Percentiles rank a stretch among this genome's conserved stretches.
These are phyloP conservation scores for Antechinus stuartii DNA, from an alignment of 2,113 vertebrate genomes.

Conservation along the genomic window DNA sequence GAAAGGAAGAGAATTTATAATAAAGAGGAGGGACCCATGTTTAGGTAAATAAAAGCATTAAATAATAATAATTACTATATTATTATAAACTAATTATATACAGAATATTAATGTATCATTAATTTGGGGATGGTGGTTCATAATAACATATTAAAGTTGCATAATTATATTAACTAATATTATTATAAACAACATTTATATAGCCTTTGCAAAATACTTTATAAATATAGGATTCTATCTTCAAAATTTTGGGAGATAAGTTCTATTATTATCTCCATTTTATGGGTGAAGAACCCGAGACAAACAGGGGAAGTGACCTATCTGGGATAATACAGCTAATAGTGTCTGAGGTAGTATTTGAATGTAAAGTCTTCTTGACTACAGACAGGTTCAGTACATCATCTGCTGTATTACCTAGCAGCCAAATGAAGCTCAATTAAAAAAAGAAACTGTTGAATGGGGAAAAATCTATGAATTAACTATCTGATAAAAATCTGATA, in stretches of 20 bases:
- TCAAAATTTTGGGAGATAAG: neutral
- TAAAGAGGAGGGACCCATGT: neutral
- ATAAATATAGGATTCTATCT: neutral
- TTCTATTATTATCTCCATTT: neutral
- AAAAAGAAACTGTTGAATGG: neutral
- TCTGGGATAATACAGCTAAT: neutral
- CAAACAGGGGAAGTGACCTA: neutral
- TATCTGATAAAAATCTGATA: neutral
- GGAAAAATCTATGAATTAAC: neutral
- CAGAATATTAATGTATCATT: neutral
- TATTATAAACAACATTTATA: neutral
- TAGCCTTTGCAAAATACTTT: neutral
- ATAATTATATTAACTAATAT: neutral
- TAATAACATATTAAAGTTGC: neutral
- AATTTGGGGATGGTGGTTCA: neutral
- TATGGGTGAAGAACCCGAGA: neutral
- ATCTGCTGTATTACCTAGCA: neutral
- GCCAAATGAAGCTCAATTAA: neutral
- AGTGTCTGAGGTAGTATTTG: neutral
- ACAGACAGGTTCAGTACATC: neutral
- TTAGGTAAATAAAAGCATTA: neutral
- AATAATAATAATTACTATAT: neutral
- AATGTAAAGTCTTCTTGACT: neutral
- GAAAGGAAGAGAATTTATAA: neutral
- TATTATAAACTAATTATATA: neutral